A percentile compares a stretch with the other conserved stretches of the same genome.
These are phyloP conservation scores for Ostrea denselamellosa DNA, from an alignment of 1,140 invertebrate species.

Conservation along the genomic window DNA sequence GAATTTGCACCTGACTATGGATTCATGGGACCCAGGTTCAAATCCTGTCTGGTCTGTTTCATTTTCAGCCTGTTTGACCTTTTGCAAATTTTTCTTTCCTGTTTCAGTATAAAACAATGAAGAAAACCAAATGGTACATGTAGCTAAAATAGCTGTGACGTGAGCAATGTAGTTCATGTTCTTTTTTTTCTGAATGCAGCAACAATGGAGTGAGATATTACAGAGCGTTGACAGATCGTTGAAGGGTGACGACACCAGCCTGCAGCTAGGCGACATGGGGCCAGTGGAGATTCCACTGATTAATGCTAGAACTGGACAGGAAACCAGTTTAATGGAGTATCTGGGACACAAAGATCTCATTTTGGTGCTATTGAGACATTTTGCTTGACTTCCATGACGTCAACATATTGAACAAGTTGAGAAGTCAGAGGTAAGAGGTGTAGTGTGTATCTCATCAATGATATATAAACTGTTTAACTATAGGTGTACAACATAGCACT, in stretches of 20 bases:
- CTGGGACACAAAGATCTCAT: conserved; percentile 55
- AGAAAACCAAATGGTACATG: no score
- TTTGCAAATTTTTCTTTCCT: no score
- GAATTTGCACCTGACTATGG: no score
- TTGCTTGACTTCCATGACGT: conserved; percentile 77
- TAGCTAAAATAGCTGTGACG: no score
- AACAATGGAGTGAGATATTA: conserved; percentile 68
- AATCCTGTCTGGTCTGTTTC: no score
- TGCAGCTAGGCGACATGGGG: conserved; percentile 51
- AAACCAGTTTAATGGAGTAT: conserved; percentile 55
- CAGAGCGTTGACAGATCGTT: conserved; percentile 62
- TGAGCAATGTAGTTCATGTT: no score
- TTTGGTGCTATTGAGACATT: conserved; percentile 71
- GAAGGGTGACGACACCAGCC: conserved; percentile 45
- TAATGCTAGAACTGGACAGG: conserved; percentile 61
- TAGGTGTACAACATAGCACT: no score
- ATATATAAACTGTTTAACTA: no score
- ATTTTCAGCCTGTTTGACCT: no score
- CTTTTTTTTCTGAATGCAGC: conserved; percentile 59
- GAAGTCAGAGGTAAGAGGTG: conserved; percentile 34
- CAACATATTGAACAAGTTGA: conserved; percentile 62
- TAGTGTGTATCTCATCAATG: no score
- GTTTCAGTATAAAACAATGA: no score
- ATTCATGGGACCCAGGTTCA: no score
- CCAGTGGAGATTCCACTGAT: conserved; percentile 57